A percentile compares a stretch with the other conserved stretches of the same genome.
Evolutionary conservation across 1,140 invertebrate genomes (phyloP).

Genomic region (Nasonia vitripennis): DNA sequence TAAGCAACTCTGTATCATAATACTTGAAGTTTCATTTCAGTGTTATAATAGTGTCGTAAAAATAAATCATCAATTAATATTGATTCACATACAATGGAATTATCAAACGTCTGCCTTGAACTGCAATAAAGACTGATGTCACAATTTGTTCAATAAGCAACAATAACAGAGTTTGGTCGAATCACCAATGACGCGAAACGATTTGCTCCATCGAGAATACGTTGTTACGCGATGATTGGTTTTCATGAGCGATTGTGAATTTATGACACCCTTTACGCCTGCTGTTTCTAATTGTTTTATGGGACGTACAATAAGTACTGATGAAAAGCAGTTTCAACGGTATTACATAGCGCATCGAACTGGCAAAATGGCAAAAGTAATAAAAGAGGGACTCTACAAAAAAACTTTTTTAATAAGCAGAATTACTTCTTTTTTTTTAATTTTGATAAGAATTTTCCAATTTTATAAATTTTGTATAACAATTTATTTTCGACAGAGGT

Average conservation of each 20-base stretch:
- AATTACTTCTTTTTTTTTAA: too few species aligned
- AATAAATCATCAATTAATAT: constrained; percentile 44
- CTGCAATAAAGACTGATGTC: constrained; percentile 19
- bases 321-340: neutral
- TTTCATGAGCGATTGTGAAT: neutral
- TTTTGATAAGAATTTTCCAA: too few species aligned
- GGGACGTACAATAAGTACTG: too few species aligned
- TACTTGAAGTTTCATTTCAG: neutral
- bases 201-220: neutral
- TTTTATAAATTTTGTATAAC: too few species aligned
- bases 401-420: too few species aligned
- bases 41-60: constrained; percentile 7
- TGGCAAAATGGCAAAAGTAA: too few species aligned
- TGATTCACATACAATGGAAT: constrained; percentile 23
- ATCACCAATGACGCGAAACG: neutral
- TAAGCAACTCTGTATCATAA: too few species aligned
- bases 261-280: neutral
- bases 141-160: neutral
- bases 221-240: neutral
- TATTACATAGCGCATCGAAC: too few species aligned
- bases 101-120: constrained; percentile 29
- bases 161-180: neutral
- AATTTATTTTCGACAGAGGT: too few species aligned
- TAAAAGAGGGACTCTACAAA: too few species aligned
- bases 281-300: neutral